Base-by-base conservation (phyloP, 2,797 vertebrate genomes). In the Nothura maculosa region DNA sequence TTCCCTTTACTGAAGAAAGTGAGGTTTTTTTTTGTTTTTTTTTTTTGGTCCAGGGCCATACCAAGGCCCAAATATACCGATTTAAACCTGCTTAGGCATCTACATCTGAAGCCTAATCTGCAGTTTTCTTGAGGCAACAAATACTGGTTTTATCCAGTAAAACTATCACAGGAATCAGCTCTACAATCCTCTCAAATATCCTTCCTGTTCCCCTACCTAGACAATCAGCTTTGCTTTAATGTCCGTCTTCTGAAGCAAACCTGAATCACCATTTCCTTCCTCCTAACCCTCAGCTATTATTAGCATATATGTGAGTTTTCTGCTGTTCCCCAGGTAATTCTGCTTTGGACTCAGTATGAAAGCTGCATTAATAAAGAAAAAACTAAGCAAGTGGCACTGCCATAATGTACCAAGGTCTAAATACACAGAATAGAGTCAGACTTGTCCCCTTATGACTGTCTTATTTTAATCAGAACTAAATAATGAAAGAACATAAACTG, bases 381-480 rank as follows among this genome's bases (percentile, higher is more conserved):
- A 90, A 17, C 9, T 74, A 72, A 93, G 78, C 78, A 84, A 68
- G 78, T 84, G 68, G 48, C 81, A 80, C 45, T 61, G 25, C 52
- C 74, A 36, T 13, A 64, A 34, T 47, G 21, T n/a, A 69, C 13
- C 15, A 21, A 38, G 28, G 24, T 32, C 72, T 36, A 81, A 40
- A 60, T 36, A 54, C 3, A 77, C 8, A 58, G 38, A 81, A 91
- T 4, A 6, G 83, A 91, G 60, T 57, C 72, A 50, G 67, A 58
- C 18, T 85, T 62, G 18, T 52, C 81, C 61, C 19, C 28, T 74
- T 15, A 6, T 64, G 78, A 28, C 15, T 64, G 25, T 10, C 82
- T 88, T 58, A 30, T 79, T 86, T 92, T 80, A 92, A 92, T 64
- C 36, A 61, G 32, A 77, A 67, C 40, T 91, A 84, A 91, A 91